Evolutionary conservation across 2,888 invertebrate genomes (phyloP).

Genomic region (Lobophora halterata): DNA sequence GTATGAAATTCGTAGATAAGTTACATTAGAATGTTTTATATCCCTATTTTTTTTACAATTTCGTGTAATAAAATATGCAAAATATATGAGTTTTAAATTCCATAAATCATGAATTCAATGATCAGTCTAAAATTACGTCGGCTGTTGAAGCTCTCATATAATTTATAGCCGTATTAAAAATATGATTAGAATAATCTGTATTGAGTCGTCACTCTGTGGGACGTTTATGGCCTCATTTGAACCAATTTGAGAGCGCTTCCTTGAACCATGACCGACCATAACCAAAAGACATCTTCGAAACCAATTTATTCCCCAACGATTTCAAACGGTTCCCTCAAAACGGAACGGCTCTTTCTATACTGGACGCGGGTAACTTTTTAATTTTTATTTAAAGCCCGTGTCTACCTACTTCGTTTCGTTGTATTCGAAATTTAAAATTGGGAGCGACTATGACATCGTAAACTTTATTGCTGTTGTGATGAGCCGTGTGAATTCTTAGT

Average conservation of each 20-base stretch:
- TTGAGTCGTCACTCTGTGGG: conserved; percentile 67
- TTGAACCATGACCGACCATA: conserved; percentile 61
- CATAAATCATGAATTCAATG: conserved; percentile 37
- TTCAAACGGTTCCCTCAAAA: conserved; percentile 21
- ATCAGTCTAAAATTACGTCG: conserved; percentile 44
- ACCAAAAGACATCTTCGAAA: conserved; percentile 37
- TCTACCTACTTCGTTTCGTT: conserved; percentile 42
- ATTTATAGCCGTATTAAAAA: conserved; percentile 69
- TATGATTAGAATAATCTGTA: conserved; percentile 66
- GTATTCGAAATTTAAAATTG: conserved; percentile 57
- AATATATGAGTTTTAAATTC: conserved; percentile 32
- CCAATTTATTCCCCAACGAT: conserved; percentile 24
- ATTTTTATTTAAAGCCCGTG: conserved; percentile 41
- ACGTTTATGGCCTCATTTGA: conserved; percentile 71
- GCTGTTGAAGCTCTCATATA: conserved; percentile 50
- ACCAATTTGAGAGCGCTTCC: conserved; percentile 66
- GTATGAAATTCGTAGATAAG: too few relatives aligned
- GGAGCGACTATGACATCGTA: conserved; percentile 57
- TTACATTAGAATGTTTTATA: too few relatives aligned
- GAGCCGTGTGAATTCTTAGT: conserved; percentile 62
- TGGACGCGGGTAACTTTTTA: conserved; percentile 41
- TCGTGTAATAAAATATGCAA: conserved; percentile 15
- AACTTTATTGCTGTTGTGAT: conserved; percentile 63
- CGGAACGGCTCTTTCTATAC: conserved; percentile 33
- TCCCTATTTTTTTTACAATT: conserved; percentile 7